Evolutionary conservation across 2,113 vertebrate species (phyloP), one percentile per base, ranked within the genome.

Genomic region (Salvelinus sp.): DNA sequence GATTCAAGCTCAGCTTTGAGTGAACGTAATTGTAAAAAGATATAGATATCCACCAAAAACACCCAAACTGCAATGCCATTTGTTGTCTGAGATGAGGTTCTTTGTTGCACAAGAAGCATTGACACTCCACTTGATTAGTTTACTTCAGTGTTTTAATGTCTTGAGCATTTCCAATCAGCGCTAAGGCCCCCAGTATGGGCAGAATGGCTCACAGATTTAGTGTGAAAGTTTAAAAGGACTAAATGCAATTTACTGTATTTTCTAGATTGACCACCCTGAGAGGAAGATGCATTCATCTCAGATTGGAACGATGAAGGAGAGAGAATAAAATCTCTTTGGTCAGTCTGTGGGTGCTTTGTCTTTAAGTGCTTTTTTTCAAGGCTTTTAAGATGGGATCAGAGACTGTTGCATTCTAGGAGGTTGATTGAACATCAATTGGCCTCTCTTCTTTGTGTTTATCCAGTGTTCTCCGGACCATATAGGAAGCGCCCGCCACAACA

Each of bases 361-460:
- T 88, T 70, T 87, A 90, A 90, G 82, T 85, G 78, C 72, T 84
- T 89, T 82, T 89, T 82, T 87, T 82, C 74, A 89, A 83, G 82
- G 75, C 86, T 89, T 90, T 84, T 87, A 91, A 89, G 84, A 90
- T 78, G 80, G 83, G 87, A 88, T 91, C 87, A 90, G 88, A 91
- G 82, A 72, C 77, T 78, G 79, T 75, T 74, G 83, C 62, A 86
- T 88, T 88, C 81, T 84, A 80, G 80, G 76, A 80, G 66, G 78
- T 54, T 80, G 84, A 91, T 58, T 73, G 83, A 81, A 30, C 73
- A 75, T 73, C 76, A 67, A 30, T 16, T 67, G 66, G 16, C 30
- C 28, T 33, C 30, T 68, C 22, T 65, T 7, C 27, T 23, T 50
- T 69, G 57, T 58, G 62, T 48, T 70, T 54, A 73, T 30, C 25